These are phyloP conservation scores for Lophotis ruficrista DNA, from an alignment of 2,113 vertebrate genomes.

Conservation along the genomic window DNA sequence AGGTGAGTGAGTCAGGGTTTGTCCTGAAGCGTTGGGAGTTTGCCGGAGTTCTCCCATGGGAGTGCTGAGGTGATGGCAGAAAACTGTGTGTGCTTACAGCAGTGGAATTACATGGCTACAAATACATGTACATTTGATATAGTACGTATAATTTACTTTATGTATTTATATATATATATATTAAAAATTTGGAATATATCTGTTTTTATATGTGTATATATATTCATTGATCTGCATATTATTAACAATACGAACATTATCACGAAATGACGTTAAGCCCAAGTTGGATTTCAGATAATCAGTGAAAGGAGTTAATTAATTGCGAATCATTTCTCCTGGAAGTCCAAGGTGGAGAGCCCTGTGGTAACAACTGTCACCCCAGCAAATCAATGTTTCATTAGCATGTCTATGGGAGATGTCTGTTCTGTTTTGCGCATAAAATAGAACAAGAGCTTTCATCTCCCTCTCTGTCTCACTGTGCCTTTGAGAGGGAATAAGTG, in stretches of 20 bases:
- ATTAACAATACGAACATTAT: background rate
- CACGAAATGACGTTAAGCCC: background rate
- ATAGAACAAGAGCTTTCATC: conserved; percentile 69
- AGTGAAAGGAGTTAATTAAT: conserved; percentile 63
- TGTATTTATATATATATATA: too few species aligned
- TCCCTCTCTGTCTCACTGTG: conserved; percentile 8
- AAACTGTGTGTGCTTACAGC: background rate
- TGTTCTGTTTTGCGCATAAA: conserved; percentile 86
- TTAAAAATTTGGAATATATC: background rate
- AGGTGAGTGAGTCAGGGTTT: background rate
- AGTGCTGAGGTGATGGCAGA: background rate
- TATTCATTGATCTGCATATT: background rate
- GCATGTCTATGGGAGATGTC: conserved; percentile 87
- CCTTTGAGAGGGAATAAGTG: conserved; percentile 46
- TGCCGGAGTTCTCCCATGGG: background rate
- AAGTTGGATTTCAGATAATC: conserved; percentile 39
- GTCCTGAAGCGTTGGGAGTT: background rate
- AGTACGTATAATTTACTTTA: background rate
- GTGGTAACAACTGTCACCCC: conserved; percentile 63
- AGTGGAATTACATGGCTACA: background rate
- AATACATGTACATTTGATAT: background rate
- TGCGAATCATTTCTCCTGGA: conserved; percentile 56
- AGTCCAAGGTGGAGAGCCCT: conserved; percentile 53
- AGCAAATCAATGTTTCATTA: conserved; percentile 85
- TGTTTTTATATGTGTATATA: background rate